Percentiles rank a stretch among this genome's conserved stretches.
Evolutionary conservation across 2,113 vertebrate species (phyloP).

Genomic region (Fulmarus glacialis): DNA sequence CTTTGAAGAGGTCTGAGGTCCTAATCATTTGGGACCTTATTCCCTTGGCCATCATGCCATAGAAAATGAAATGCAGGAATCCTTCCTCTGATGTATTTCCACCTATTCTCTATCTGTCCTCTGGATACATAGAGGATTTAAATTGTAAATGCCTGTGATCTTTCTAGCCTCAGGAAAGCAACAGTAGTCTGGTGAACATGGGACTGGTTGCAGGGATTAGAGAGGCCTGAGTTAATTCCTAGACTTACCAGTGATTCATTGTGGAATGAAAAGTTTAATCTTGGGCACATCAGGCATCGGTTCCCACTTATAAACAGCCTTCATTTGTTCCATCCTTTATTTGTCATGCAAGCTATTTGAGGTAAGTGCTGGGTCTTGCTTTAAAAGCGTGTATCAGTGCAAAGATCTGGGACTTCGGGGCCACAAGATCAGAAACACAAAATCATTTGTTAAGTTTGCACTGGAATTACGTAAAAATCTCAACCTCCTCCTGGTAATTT

Average conservation of each 20-base stretch:
- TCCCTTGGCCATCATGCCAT: fast-evolving
- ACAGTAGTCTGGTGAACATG: not conserved
- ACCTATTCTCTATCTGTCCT: not conserved
- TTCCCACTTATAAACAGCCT: not conserved
- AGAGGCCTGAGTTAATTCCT: not conserved
- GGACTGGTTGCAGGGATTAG: not conserved
- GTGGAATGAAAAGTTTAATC: not conserved
- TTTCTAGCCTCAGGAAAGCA: not conserved
- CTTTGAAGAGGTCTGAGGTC: not conserved
- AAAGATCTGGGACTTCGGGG: not conserved
- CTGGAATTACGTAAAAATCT: not conserved
- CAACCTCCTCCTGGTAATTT: not conserved
- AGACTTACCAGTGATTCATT: not conserved
- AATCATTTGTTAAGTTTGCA: not conserved
- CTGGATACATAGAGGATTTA: fast-evolving
- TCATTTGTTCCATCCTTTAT: no score
- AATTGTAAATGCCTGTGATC: not conserved
- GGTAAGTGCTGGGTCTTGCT: not conserved
- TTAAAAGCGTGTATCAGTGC: not conserved
- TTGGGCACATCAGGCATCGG: not conserved
- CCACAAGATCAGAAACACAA: not conserved
- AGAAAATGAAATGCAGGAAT: not conserved
- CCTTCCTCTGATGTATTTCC: not conserved
- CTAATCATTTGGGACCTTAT: not conserved
- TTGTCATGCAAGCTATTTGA: not conserved